Evolutionary conservation across 2,797 vertebrate species (phyloP), one percentile per base, ranked within the genome.

Genomic region (Phoxinus dragarum): DNA sequence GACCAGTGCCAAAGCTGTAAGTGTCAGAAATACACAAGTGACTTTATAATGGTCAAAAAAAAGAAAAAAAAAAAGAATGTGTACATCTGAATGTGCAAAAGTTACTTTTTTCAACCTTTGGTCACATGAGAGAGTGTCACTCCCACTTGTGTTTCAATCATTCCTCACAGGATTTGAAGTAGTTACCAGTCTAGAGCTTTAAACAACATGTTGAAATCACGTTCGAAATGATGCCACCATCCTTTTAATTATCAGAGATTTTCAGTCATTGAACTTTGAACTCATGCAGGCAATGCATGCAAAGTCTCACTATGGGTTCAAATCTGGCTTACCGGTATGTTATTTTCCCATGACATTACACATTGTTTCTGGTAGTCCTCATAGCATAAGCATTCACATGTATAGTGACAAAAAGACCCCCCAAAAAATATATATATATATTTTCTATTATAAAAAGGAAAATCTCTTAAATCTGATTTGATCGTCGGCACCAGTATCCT

Each of bases 1-100:
- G 94, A 95, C 80, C 97, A 99, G 86, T 99, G 98, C 91, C 98
- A 99, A 93, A 99, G 93, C 88, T 95, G 98, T 99, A 94, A 99
- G 98, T 98, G 84, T 84, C 34, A 52, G 10, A 23, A 2, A n/a
- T 23, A 49, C 19, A 44, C 5, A 66, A 66, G 8, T 69, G 31
- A 44, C 42, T 71, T 68, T 11, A 75, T 19, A n/a, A 21, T 64
- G 12, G 52, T 59, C 7, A 6, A 14, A 54, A 49, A 38, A 59
- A 10, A 4, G 1, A 42, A 11, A 40, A 40, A 40, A 21, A 52
- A 47, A 54, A 16, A 8, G 31, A 40, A 23, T 42, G 3, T 40
- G 75, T 36, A 3, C 27, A 19, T 68, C 14, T 21, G 7, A 36
- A 9, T 21, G 3, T 68, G 3, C 66, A 68, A 38, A 38, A 68